Percentiles rank a stretch among this genome's conserved stretches.
Evolutionary conservation across 2,888 invertebrate species (phyloP).

Genomic region (Heliconius ismenius): DNA sequence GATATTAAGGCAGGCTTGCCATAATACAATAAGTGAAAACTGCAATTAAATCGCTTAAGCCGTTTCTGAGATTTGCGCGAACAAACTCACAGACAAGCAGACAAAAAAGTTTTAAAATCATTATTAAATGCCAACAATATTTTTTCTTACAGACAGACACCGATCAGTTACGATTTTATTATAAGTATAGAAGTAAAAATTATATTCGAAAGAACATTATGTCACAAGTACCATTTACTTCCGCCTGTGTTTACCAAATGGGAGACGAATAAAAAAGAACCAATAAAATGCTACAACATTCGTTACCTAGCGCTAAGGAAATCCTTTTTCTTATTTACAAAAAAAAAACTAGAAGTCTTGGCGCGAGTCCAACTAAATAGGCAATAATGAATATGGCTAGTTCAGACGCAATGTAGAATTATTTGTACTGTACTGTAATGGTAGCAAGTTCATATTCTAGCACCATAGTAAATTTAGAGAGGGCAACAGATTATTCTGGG

Average conservation of each 20-base stretch:
- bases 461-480: too few species aligned
- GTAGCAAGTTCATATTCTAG: neutral
- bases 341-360: conserved; percentile 42
- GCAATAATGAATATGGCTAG: conserved; percentile 40
- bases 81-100: too few species aligned
- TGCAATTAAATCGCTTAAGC: too few species aligned
- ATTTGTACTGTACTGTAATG: neutral
- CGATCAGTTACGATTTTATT: too few species aligned
- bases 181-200: neutral
- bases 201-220: neutral
- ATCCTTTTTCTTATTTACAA: conserved; percentile 36
- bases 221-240: neutral
- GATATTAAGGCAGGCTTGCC: too few species aligned
- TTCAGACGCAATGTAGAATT: conserved; percentile 14
- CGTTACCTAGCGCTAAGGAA: conserved; percentile 32
- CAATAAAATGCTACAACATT: conserved; percentile 24
- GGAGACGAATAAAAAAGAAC: conserved; percentile 2
- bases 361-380: conserved; percentile 40
- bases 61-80: too few species aligned
- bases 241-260: conserved; percentile 1
- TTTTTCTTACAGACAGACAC: too few species aligned
- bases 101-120: too few species aligned
- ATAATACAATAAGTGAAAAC: too few species aligned
- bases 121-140: too few species aligned
- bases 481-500: too few species aligned